A percentile compares a stretch with the other conserved stretches of the same genome.
Evolutionary conservation across 2,113 vertebrate species (phyloP).

Genomic region (Leptosomus discolor): DNA sequence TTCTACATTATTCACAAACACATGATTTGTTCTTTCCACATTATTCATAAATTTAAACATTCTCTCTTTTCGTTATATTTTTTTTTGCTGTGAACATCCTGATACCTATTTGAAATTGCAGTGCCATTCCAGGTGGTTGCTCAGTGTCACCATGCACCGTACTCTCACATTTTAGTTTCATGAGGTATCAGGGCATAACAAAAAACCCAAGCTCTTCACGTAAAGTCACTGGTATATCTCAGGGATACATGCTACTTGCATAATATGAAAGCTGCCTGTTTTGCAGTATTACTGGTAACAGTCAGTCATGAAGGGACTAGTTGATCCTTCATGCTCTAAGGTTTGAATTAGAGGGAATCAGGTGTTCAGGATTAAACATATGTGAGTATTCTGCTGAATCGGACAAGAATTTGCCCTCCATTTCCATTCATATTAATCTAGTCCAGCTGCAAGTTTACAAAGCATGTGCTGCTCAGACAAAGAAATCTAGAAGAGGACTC

Average conservation of each 20-base stretch:
- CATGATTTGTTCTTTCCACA: background rate
- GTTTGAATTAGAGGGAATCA: background rate
- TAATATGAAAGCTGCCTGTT: background rate
- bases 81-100: background rate
- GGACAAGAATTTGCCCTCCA: background rate
- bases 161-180: background rate
- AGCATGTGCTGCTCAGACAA: background rate
- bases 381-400: background rate
- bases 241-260: background rate
- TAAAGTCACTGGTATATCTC: background rate
- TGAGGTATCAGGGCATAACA: background rate
- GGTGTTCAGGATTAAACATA: conserved; percentile 9
- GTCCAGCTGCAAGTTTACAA: background rate
- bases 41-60: background rate
- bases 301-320: background rate
- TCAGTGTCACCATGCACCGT: background rate
- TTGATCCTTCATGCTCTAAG: background rate
- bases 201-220: background rate
- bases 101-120: background rate
- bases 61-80: background rate
- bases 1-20: too few species aligned
- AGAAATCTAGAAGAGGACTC: background rate
- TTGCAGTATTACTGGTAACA: background rate
- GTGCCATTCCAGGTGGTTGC: background rate
- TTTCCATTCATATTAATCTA: background rate